Conservation (phyloP, 2,113 vertebrate species). For the Tachysurus fulvidraco region DNA sequence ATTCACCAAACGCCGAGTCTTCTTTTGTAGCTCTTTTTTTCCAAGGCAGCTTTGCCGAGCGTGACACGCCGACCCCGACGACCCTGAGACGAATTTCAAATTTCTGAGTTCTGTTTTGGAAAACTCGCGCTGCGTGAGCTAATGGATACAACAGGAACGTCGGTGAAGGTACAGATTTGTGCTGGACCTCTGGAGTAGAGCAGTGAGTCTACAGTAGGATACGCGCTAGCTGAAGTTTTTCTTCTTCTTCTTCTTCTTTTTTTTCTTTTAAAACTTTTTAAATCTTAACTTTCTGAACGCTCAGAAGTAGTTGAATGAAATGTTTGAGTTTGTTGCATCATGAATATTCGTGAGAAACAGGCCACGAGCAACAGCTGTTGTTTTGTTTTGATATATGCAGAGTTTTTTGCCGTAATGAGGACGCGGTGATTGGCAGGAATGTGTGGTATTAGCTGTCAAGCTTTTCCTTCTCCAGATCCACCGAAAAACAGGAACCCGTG, state of each 20-base stretch:
- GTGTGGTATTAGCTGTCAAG: slow-evolving; percentile 33
- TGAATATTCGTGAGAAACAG: slow-evolving; percentile 52
- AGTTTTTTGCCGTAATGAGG: slow-evolving; percentile 51
- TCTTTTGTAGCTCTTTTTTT: background rate
- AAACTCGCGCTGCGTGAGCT: background rate
- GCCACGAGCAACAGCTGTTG: slow-evolving; percentile 60
- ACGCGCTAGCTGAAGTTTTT: background rate
- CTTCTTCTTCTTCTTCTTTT: background rate
- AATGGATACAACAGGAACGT: background rate
- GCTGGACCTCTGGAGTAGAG: background rate
- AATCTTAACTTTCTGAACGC: slow-evolving; percentile 18
- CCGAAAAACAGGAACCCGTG: slow-evolving; percentile 18
- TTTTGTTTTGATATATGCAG: slow-evolving; percentile 56
- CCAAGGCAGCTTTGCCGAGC: background rate
- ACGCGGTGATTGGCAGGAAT: slow-evolving; percentile 29
- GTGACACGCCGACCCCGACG: background rate
- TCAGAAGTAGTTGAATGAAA: slow-evolving; percentile 27
- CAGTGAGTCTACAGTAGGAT: background rate
- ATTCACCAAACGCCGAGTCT: slow-evolving; percentile 4
- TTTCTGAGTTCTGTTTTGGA: background rate
- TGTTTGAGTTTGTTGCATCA: slow-evolving; percentile 46
- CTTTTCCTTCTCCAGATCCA: background rate
- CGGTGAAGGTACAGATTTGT: background rate
- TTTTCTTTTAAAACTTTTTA: background rate
- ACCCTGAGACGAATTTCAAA: background rate